Percentiles rank a stretch among this genome's conserved stretches.
These are phyloP conservation scores for Rhizomys pruinosus DNA, from an alignment of 2,113 vertebrate species.

Conservation along the genomic window DNA sequence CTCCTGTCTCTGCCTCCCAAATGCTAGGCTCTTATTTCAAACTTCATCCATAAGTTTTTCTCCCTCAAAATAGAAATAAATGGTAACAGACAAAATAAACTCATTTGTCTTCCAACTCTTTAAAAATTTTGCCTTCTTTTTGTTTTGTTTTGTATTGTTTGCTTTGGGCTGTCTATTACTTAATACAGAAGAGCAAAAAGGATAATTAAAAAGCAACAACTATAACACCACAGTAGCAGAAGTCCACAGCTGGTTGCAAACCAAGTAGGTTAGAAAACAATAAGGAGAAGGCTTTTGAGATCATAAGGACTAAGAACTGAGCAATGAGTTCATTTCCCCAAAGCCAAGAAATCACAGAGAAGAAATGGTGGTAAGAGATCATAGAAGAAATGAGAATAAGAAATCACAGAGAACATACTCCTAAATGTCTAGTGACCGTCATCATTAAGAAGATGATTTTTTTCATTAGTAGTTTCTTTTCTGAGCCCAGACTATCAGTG, in stretches of 20 bases:
- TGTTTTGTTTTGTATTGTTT: background rate
- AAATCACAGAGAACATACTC: background rate
- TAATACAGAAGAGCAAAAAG: background rate
- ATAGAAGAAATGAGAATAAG: too few species aligned
- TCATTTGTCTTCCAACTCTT: background rate
- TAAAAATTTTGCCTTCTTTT: background rate
- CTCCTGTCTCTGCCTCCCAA: background rate
- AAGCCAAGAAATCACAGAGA: background rate
- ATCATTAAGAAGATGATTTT: background rate
- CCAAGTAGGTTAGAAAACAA: background rate
- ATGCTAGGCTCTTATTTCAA: background rate
- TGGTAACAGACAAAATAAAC: background rate
- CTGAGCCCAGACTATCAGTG: background rate
- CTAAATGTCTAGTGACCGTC: background rate
- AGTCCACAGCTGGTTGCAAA: background rate
- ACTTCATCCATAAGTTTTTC: background rate
- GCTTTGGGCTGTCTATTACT: background rate
- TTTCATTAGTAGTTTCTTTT: background rate
- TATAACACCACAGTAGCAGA: background rate
- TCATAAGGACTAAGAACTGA: background rate
- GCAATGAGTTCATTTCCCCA: background rate
- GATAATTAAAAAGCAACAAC: background rate
- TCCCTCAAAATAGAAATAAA: background rate
- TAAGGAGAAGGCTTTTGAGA: background rate
- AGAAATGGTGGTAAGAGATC: constrained; percentile 16